Evolutionary conservation across 2,797 vertebrate species (phyloP).

Genomic region (Catamblyrhynchus diadema): DNA sequence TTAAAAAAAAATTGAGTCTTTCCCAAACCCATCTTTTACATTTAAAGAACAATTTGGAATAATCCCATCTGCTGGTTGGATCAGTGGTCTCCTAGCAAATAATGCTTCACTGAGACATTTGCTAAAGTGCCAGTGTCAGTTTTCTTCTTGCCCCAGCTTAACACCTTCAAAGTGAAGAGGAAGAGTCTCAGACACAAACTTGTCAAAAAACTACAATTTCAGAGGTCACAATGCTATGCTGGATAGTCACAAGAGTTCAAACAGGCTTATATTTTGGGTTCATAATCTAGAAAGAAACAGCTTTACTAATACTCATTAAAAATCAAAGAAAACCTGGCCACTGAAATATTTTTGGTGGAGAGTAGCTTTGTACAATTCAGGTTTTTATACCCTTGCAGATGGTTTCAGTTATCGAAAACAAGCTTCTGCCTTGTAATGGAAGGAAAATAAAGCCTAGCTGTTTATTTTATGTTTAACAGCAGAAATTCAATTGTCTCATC

Average conservation of each 20-base stretch:
- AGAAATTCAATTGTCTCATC: not conserved
- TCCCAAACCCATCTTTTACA: not conserved
- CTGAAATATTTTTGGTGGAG: not conserved
- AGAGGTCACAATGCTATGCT: not conserved
- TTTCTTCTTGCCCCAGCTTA: not conserved
- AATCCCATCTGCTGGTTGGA: not conserved
- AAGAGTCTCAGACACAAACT: not conserved
- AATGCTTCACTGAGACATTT: not conserved
- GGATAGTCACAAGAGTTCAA: not conserved
- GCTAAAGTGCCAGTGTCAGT: not conserved
- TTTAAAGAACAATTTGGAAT: not conserved
- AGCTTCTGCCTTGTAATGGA: not conserved
- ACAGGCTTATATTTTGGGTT: not conserved
- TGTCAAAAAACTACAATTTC: not conserved
- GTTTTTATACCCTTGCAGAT: not conserved
- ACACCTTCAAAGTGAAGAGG: not conserved
- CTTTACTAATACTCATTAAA: not conserved
- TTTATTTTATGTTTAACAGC: not conserved
- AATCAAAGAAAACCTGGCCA: not conserved
- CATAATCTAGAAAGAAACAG: not conserved
- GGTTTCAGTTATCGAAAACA: not conserved
- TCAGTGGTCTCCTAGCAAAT: not conserved
- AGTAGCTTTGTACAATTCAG: not conserved
- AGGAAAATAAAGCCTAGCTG: not conserved
- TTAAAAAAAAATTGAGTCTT: not conserved